Percentiles rank a stretch among this genome's conserved stretches.
Evolutionary conservation across 2,797 vertebrate species (phyloP).

Genomic region (Falco berigora): DNA sequence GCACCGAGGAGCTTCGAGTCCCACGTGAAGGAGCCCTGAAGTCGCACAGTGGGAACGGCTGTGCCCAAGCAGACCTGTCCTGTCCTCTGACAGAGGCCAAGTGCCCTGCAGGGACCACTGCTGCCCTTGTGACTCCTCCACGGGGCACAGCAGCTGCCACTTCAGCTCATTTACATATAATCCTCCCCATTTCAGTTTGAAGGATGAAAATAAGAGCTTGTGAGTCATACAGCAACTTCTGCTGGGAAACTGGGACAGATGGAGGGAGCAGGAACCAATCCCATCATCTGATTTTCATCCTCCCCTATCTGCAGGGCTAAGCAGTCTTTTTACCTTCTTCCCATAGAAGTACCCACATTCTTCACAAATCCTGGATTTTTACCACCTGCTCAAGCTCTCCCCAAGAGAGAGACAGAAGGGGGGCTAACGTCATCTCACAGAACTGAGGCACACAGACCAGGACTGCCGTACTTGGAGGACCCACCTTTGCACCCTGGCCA

Average conservation of each 20-base stretch:
- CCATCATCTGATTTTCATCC: background rate
- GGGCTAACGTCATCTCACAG: background rate
- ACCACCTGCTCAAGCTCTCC: background rate
- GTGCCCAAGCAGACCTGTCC: background rate
- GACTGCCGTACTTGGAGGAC: background rate
- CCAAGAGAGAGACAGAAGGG: background rate
- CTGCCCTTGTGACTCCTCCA: background rate
- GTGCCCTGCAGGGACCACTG: background rate
- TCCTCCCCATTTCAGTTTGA: constrained; percentile 4
- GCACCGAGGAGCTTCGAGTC: background rate
- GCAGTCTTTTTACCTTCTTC: background rate
- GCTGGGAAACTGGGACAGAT: constrained; percentile 5
- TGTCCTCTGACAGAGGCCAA: background rate
- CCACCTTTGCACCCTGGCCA: background rate
- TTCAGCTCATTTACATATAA: background rate
- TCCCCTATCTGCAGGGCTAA: background rate
- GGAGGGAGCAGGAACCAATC: background rate
- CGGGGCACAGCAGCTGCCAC: background rate
- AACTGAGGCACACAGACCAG: background rate
- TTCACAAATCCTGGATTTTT: background rate
- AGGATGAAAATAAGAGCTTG: constrained; percentile 9
- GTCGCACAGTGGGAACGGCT: background rate
- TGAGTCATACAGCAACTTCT: constrained; percentile 38
- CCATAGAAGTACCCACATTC: background rate
- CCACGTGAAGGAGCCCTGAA: background rate